Conservation (phyloP, 2,888 invertebrate genomes). For the Papilio protenor region DNA sequence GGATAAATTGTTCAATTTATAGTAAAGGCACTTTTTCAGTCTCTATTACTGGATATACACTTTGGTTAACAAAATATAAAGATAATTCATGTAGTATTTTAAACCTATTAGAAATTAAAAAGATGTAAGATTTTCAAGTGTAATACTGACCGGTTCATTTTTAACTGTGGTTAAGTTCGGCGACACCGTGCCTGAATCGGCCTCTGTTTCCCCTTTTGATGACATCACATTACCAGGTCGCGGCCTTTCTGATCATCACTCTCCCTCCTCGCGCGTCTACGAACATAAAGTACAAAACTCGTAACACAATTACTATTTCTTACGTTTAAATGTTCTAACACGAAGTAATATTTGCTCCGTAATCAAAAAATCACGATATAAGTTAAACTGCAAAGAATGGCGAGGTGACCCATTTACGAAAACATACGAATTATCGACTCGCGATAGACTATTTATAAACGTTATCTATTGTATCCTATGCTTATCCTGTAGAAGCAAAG, state of each 20-base stretch:
- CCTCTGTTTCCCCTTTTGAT: slow-evolving; percentile 84
- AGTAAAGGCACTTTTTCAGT: not conserved
- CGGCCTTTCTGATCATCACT: slow-evolving; percentile 80
- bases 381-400: slow-evolving; percentile 78
- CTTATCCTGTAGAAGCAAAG: slow-evolving; percentile 45
- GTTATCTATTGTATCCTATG: slow-evolving; percentile 62
- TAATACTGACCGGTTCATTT: slow-evolving; percentile 79
- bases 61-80: slow-evolving; percentile 11
- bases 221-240: slow-evolving; percentile 83
- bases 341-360: slow-evolving; percentile 51
- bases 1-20: not conserved
- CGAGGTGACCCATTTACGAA: slow-evolving; percentile 84
- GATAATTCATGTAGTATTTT: not conserved
- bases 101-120: not conserved
- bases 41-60: not conserved
- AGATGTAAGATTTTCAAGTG: not conserved
- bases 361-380: slow-evolving; percentile 66
- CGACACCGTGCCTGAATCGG: slow-evolving; percentile 83
- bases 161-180: slow-evolving; percentile 75
- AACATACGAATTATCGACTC: slow-evolving; percentile 81
- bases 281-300: slow-evolving; percentile 59
- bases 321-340: slow-evolving; percentile 42
- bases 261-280: slow-evolving; percentile 76
- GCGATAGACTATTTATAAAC: slow-evolving; percentile 70
- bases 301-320: slow-evolving; percentile 44